Percentiles rank a stretch among this genome's conserved stretches.
Conservation (phyloP, 2,888 invertebrate species). For the Apotomis capreana region DNA sequence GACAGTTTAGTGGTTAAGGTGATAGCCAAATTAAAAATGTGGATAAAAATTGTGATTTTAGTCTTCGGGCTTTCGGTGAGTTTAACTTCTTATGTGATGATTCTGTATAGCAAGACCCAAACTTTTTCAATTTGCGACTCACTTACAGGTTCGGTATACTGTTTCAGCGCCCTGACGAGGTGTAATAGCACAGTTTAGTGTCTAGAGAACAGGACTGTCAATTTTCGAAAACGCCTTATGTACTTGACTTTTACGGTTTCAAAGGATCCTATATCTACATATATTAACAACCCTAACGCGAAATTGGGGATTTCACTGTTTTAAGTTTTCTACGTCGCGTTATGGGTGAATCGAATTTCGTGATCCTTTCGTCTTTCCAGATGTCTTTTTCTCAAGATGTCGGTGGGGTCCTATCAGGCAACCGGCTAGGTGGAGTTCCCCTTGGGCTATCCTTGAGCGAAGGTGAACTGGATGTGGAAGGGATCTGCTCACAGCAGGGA, state of each 20-base stretch:
- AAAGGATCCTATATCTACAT: no score
- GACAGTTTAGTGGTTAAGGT: neutral
- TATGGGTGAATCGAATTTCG: no score
- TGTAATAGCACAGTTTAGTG: no score
- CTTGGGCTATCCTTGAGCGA: conserved; percentile 67
- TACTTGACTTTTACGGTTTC: no score
- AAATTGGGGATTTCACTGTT: no score
- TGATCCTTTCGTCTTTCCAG: conserved; percentile 51
- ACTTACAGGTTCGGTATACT: no score
- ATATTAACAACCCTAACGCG: no score
- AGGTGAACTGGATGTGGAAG: conserved; percentile 74
- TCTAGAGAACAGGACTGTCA: no score
- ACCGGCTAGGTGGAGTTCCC: conserved; percentile 73
- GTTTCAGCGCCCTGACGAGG: no score
- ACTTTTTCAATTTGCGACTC: no score
- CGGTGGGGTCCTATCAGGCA: conserved; percentile 68
- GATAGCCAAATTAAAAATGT: conserved; percentile 55
- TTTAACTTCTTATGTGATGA: neutral
- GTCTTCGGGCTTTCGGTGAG: conserved; percentile 53
- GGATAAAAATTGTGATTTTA: conserved; percentile 57
- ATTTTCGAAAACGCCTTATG: no score
- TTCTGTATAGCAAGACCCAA: neutral
- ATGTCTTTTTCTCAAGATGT: conserved; percentile 65
- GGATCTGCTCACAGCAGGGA: conserved; percentile 67
- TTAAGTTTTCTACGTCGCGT: no score